phyloP scores from a whole-genome alignment of 2,888 invertebrate genomes.

The Diarsia rubi region DNA sequence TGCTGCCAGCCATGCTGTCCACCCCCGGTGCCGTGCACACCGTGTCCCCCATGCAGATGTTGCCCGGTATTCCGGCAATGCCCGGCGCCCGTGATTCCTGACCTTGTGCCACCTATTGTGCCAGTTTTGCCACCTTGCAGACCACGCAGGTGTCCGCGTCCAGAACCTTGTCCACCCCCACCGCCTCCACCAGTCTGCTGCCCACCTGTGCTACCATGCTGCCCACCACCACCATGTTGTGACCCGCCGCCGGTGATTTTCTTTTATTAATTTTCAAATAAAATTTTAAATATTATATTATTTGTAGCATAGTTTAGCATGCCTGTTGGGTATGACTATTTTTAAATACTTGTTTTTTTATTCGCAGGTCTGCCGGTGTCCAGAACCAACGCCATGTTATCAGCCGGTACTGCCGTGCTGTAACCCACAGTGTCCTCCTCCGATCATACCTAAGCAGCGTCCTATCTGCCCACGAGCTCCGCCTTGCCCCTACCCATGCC shows the following conservation, averaged over 20 bases:
- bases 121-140: conserved; percentile 83
- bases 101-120: conserved; percentile 84
- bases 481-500: conserved; percentile 86
- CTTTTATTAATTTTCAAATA: conserved; percentile 10
- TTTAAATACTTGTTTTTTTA: conserved; percentile 1
- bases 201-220: conserved; percentile 86
- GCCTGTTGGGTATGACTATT: background rate
- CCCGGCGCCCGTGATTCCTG: conserved; percentile 84
- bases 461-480: conserved; percentile 87
- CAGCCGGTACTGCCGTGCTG: conserved; percentile 86
- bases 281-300: background rate
- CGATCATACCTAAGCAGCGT: conserved; percentile 87
- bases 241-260: conserved; percentile 84
- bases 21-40: conserved; percentile 84
- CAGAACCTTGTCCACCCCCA: conserved; percentile 78
- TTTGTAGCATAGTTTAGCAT: background rate
- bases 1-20: conserved; percentile 84
- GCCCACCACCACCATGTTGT: conserved; percentile 85
- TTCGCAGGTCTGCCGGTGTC: conserved; percentile 83
- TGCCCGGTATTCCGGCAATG: conserved; percentile 81
- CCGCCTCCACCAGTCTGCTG: conserved; percentile 82
- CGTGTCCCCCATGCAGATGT: conserved; percentile 85
- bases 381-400: conserved; percentile 84
- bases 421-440: conserved; percentile 89
- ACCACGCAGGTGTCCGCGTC: conserved; percentile 80